Percentiles rank a stretch among this genome's conserved stretches.
Evolutionary conservation across 2,888 invertebrate species (phyloP).

Genomic region (Microctonus hyperodae): DNA sequence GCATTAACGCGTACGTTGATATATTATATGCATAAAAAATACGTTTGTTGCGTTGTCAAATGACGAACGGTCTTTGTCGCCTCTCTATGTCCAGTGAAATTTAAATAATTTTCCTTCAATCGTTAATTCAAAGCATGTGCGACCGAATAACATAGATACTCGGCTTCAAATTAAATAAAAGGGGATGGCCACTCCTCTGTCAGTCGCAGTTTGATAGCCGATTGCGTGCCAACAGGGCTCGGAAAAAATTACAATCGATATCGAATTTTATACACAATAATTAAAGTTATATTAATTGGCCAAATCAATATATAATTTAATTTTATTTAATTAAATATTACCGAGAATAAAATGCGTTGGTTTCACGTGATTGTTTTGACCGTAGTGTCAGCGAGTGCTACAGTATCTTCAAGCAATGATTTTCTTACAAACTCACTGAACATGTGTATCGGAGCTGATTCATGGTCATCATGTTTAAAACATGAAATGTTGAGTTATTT

Average conservation of each 20-base stretch:
- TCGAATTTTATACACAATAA: constrained; percentile 12
- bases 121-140: constrained; percentile 59
- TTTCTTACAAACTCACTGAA: constrained; percentile 64
- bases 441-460: constrained; percentile 74
- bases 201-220: constrained; percentile 63
- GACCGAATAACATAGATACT: constrained; percentile 63
- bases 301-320: background rate
- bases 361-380: constrained; percentile 46
- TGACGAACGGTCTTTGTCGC: constrained; percentile 36
- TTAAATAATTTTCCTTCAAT: constrained; percentile 62
- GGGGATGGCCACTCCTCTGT: constrained; percentile 62
- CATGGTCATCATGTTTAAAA: constrained; percentile 77
- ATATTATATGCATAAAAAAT: constrained; percentile 33
- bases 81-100: constrained; percentile 56
- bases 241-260: constrained; percentile 27
- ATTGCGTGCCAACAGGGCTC: constrained; percentile 52
- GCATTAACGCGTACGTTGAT: constrained; percentile 42
- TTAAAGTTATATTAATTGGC: background rate
- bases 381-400: constrained; percentile 69
- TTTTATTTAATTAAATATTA: constrained; percentile 7
- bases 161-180: constrained; percentile 61
- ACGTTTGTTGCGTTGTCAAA: constrained; percentile 31
- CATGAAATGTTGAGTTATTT: constrained; percentile 79
- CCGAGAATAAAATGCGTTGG: constrained; percentile 44
- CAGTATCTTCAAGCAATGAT: constrained; percentile 63